A percentile compares a stretch with the other conserved stretches of the same genome.
Conservation (phyloP, 2,888 invertebrate species). For the Noctua comes region DNA sequence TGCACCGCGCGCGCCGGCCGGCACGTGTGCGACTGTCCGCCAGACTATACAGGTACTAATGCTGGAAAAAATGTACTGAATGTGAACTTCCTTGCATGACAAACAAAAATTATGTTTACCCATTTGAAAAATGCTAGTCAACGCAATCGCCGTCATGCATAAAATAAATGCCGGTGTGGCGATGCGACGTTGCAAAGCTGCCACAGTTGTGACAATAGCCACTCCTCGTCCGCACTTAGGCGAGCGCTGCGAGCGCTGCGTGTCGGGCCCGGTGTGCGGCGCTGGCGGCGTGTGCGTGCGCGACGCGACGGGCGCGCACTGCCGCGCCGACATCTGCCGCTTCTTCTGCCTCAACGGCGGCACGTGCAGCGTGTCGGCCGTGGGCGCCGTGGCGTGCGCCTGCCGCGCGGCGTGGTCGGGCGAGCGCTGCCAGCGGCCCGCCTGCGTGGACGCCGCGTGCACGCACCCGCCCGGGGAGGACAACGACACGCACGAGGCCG, state of each 20-base stretch:
- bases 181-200: not conserved
- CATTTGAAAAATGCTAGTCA: not conserved
- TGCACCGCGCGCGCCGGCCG: slow-evolving; percentile 40
- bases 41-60: slow-evolving; percentile 30
- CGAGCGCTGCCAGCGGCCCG: slow-evolving; percentile 92
- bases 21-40: slow-evolving; percentile 30
- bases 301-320: slow-evolving; percentile 57
- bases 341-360: slow-evolving; percentile 79
- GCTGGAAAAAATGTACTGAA: not conserved
- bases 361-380: slow-evolving; percentile 69
- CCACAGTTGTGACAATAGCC: not conserved
- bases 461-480: slow-evolving; percentile 33
- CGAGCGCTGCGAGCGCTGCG: slow-evolving; percentile 74
- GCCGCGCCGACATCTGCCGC: slow-evolving; percentile 70
- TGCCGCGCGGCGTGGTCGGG: slow-evolving; percentile 93
- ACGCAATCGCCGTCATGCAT: not conserved
- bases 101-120: not conserved
- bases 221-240: slow-evolving; percentile 58
- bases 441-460: slow-evolving; percentile 91
- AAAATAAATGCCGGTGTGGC: not conserved
- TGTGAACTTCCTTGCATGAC: not conserved
- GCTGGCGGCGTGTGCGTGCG: slow-evolving; percentile 66
- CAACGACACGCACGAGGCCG: slow-evolving; percentile 41
- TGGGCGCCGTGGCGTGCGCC: slow-evolving; percentile 88
- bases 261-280: slow-evolving; percentile 62